Evolutionary conservation across 2,113 vertebrate genomes (phyloP), one percentile per base, ranked within the genome.

Genomic region (Oceanodroma tethys): DNA sequence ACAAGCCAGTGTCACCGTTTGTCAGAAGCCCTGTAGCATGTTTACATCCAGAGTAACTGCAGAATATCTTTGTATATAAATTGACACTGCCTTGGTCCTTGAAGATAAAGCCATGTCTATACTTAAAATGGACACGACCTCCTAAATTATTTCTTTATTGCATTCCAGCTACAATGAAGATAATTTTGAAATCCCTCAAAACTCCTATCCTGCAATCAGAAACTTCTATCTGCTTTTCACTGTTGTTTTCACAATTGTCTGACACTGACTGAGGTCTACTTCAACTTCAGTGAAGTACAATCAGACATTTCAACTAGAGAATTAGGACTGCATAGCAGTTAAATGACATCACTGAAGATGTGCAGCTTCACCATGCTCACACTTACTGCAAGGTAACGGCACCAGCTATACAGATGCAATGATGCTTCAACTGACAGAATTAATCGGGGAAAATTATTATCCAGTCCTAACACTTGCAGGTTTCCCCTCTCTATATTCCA

Each of bases 31-130:
- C 59, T 22, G 88, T 72, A 74, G 48, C 67, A 86, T 92, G 90
- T 92, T 97, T 97, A 97, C 76, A 70, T 89, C 79, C 82, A 91
- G 68, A 96, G 76, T 93, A 96, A 97, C 68, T 97, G 76, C 29
- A 90, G 92, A 97, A 92, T 93, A 86, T 70, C 90, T 94, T 86
- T 93, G 89, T 94, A 96, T 96, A 94, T 92, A 86, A 97, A 96
- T 97, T 95, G 72, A 95, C 78, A 53, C 29, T 91, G 73, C 21
- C 66, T 65, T 94, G 50, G 84, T 93, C 71, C 71, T 96, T 45
- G 32, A 86, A 95, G 78, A 86, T 74, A 94, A 97, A 96, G 83
- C 81, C 80, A 90, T 66, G 29, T 82, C 87, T 78, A 53, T 67
- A 74, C 18, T 67, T 74, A 86, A 81, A 89, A 81, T 88, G 42